Conservation (phyloP, 2,113 vertebrate species). For the Leucopternis melanops region DNA sequence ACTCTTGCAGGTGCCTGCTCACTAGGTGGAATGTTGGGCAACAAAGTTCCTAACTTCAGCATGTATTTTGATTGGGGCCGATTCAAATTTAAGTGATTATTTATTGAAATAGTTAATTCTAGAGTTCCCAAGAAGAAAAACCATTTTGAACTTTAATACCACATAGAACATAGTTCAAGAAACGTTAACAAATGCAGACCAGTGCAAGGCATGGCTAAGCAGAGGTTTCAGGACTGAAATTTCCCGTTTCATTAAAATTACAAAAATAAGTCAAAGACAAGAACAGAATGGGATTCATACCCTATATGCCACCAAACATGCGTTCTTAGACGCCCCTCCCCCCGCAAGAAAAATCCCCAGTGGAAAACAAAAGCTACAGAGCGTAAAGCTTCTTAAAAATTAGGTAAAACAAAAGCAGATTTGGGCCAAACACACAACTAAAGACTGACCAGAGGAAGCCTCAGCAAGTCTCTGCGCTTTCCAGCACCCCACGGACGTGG, state of each 20-base stretch:
- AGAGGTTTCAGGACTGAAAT: background rate
- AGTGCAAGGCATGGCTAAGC: background rate
- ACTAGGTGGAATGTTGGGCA: background rate
- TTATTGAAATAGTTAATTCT: background rate
- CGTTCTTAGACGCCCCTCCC: background rate
- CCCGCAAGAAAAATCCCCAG: no score
- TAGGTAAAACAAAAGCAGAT: no score
- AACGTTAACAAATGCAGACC: no score
- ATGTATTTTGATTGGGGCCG: background rate
- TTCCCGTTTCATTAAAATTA: background rate
- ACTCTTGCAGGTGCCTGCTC: background rate
- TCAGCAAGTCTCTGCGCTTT: background rate
- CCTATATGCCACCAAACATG: background rate
- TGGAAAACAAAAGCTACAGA: no score
- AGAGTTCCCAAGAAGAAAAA: background rate
- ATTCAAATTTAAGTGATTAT: background rate
- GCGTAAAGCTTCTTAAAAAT: no score
- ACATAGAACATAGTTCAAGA: background rate
- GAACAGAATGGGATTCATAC: background rate
- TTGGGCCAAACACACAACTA: no score
- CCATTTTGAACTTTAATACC: background rate
- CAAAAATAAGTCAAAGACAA: background rate
- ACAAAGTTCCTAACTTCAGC: background rate
- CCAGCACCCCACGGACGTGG: background rate
- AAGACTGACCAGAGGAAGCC: background rate